Evolutionary conservation across 92 coral and sea anemone genomes (phyloP).

Genomic region (Zoanthus sansibaricus): DNA sequence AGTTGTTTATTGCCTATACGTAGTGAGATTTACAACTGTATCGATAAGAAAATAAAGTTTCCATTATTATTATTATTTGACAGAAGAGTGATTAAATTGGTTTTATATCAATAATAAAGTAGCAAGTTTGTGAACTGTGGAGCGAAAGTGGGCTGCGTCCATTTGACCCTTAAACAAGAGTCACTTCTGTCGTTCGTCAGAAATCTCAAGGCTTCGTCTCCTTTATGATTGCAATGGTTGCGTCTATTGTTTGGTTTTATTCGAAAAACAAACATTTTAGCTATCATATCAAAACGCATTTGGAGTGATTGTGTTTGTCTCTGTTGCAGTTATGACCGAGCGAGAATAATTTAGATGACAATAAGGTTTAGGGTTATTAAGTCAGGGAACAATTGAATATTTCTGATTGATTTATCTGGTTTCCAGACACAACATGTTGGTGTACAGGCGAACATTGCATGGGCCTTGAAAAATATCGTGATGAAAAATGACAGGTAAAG

Average conservation of each 20-base stretch:
- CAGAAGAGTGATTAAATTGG: not conserved
- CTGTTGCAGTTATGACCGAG: no score
- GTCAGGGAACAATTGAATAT: no score
- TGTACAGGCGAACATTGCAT: constrained; percentile 82
- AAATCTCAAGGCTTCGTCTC: not conserved
- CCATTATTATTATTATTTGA: no score
- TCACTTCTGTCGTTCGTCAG: not conserved
- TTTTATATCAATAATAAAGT: not conserved
- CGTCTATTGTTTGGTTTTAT: not conserved
- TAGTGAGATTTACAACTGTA: no score
- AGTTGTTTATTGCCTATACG: no score
- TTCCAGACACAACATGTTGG: constrained; percentile 66
- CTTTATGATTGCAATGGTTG: not conserved
- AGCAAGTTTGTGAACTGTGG: not conserved
- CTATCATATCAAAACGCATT: not conserved
- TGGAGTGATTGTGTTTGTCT: not conserved
- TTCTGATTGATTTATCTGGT: not conserved
- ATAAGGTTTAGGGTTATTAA: no score
- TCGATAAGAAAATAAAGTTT: no score
- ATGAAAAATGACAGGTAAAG: constrained; percentile 43
- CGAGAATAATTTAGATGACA: no score
- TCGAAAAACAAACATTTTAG: not conserved
- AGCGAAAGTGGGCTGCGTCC: not conserved
- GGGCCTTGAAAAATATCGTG: constrained; percentile 89
- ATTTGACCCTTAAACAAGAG: not conserved